Base-by-base conservation (phyloP, 2,113 vertebrate species). In the Toxotes chatareus region DNA sequence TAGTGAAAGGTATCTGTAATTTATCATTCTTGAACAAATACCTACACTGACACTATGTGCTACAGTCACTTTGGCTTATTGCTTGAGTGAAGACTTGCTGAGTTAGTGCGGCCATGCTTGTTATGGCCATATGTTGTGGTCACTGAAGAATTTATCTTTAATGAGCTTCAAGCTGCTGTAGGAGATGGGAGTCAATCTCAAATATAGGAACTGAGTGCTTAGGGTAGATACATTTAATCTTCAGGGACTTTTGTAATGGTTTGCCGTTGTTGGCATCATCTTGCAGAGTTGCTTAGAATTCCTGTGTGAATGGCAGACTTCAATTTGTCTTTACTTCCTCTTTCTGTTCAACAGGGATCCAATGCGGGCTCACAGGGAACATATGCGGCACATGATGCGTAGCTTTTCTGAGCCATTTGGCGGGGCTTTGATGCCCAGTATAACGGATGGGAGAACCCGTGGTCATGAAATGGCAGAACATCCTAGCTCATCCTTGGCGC, bases 331-430 rank as follows among this genome's bases (percentile, higher is more conserved):
- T 68, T 57, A 8, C 47, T 56, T 53, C 19, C 31, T 67, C 21
- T 73, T 74, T n/a, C 23, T 78, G 79, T 91, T 80, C 73, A 44
- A 70, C 83, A 99, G 98, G 8, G 98, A 99, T 63, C 95, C 96
- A 16, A 96, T 98, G 56, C 93, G 86, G 23, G 92, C 95, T 17
- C 97, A 99, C 86, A 95, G 91, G 55, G 96, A 98, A 13, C 93
- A 95, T 7, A 89, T 98, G 93, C 88, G 68, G 46, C 95, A 96
- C 62, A 91, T 98, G 96, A 96, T 98, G 97, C 95, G 95, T 34
- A 96, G 93, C 86, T 96, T 98, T 86, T 93, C 96, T 0, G 96
- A 97, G 64, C 96, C 97, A 0, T 95, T 96, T 12, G 96, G 95
- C 13, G 93, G 90, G 42, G 93, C 95, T 51, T 79, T 90, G 0